Evolutionary conservation across 2,888 invertebrate genomes (phyloP).

Genomic region (Microplitis manilae): DNA sequence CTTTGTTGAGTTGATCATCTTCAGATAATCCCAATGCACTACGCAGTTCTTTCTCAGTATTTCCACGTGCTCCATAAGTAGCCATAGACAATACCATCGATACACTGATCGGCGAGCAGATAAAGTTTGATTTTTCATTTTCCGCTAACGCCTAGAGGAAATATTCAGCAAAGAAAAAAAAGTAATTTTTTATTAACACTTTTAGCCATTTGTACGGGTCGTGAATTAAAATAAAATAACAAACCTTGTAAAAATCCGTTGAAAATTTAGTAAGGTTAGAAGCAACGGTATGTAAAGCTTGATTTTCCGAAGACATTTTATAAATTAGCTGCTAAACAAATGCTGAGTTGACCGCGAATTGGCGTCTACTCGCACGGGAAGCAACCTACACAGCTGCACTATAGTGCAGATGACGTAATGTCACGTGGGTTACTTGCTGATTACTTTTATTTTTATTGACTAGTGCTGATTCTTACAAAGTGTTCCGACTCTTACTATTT

Average conservation of each 20-base stretch:
- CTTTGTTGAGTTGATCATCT: slow-evolving; percentile 42
- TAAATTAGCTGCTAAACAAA: not conserved
- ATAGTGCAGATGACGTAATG: not conserved
- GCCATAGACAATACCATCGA: slow-evolving; percentile 62
- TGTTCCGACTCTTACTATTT: not conserved
- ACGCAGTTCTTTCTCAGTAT: slow-evolving; percentile 56
- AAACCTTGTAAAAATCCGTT: not conserved
- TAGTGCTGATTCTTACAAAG: too few species aligned
- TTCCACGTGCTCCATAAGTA: slow-evolving; percentile 56
- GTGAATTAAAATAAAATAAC: not conserved
- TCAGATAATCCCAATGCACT: slow-evolving; percentile 53
- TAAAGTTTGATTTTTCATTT: slow-evolving; percentile 51
- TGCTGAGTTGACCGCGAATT: not conserved
- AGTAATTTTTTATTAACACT: not conserved
- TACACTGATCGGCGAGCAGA: slow-evolving; percentile 65
- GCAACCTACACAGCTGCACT: not conserved
- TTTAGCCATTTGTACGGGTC: not conserved
- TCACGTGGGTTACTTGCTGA: not conserved
- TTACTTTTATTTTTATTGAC: too few species aligned
- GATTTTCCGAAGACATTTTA: not conserved
- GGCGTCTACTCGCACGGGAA: not conserved
- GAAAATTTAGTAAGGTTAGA: not conserved
- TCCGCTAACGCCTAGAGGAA: not conserved
- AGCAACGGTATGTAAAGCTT: not conserved
- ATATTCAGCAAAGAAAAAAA: not conserved